Evolutionary conservation across 1,140 invertebrate genomes (phyloP).

Genomic region (Rhizoglyphus robini): DNA sequence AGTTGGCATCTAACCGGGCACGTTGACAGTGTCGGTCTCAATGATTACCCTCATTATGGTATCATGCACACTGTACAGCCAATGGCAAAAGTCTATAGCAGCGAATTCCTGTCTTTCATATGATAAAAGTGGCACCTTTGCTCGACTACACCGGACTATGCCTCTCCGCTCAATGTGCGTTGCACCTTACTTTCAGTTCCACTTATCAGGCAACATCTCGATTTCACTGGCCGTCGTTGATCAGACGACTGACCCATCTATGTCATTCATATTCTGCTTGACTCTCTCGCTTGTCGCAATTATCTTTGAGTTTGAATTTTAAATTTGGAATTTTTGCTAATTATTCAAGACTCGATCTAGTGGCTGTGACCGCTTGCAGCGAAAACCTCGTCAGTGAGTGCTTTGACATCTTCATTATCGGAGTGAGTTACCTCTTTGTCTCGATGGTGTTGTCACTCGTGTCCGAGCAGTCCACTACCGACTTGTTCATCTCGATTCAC

Average conservation of each 20-base stretch:
- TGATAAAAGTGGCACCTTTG: neutral
- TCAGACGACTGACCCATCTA: neutral
- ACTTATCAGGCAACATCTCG: neutral
- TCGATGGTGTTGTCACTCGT: neutral
- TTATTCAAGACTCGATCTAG: neutral
- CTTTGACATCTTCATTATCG: neutral
- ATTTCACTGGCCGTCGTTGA: neutral
- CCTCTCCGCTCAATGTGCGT: too few species aligned
- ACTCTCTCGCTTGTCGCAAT: neutral
- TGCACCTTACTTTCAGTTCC: neutral
- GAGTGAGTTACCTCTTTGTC: neutral
- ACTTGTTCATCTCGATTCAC: too few species aligned
- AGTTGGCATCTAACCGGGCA: too few species aligned
- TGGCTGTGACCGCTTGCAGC: neutral
- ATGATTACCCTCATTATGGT: too few species aligned
- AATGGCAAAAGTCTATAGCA: too few species aligned
- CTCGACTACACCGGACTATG: too few species aligned
- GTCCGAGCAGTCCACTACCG: too few species aligned
- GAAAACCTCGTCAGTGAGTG: too few species aligned
- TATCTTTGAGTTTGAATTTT: slow-evolving; percentile 4
- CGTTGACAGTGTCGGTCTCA: too few species aligned
- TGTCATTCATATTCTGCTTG: too few species aligned
- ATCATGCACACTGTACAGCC: too few species aligned
- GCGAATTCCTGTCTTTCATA: too few species aligned
- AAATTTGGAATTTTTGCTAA: slow-evolving; percentile 9